Evolutionary conservation across 1,140 invertebrate species (phyloP), one percentile per base, ranked within the genome.

Genomic region (Tetragonula clypearis): DNA sequence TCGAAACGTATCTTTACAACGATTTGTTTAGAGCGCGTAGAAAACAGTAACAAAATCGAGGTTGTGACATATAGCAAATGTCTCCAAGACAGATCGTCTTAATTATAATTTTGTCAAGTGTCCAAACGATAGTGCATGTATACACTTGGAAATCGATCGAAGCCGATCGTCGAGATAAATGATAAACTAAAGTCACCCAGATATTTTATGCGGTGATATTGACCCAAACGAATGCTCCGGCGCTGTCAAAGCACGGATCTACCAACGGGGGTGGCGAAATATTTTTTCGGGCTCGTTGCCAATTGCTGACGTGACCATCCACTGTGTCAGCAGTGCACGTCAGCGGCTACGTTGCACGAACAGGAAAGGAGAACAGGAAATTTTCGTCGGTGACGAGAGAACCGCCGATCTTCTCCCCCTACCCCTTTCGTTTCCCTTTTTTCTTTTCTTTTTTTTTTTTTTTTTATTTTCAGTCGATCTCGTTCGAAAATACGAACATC

Each of bases 221-320:
- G 80, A 82, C 79, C 79, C 79, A n/a, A 41, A 35, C 79, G 79
- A 82, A 74, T 15, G 41, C 56, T 62, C 71, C 17, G 23, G 6
- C 26, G 77, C 74, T 80, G 65, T 84, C 82, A 86, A 86, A 86
- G 74, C 80, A 72, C 79, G 41, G 69, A 68, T 78, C 73, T 30
- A 58, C 8, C 41, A 49, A 49, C 5, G 41, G 6, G 41, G 58
- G 71, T 85, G 83, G 60, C 71, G 85, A 88, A 87, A 86, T 87
- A 88, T 90, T 90, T 89, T 82, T 85, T 86, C 83, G 83, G 88
- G 87, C 88, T 74, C 60, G 60, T 72, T 81, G 88, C 88, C 87
- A 88, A 86, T 84, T 77, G 77, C 86, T 87, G 88, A 87, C 79
- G 79, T 85, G 80, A 81, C 76, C 62, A 62, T 80, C 77, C 71